Conservation (phyloP, 2,888 invertebrate genomes). For the Calameuta pallipes region DNA sequence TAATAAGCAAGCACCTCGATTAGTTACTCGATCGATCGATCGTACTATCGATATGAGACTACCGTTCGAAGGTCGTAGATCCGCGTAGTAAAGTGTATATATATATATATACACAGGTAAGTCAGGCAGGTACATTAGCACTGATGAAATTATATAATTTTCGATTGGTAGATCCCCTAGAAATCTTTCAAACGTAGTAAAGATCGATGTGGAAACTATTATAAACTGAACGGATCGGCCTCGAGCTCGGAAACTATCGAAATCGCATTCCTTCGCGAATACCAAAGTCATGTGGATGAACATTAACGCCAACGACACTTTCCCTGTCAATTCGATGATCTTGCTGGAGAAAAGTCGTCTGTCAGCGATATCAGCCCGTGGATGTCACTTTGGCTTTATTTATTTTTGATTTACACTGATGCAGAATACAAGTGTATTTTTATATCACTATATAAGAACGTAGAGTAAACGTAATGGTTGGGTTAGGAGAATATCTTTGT, state of each 20-base stretch:
- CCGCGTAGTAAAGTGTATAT: background rate
- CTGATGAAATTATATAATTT: background rate
- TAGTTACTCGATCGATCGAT: slow-evolving; percentile 15
- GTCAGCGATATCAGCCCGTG: background rate
- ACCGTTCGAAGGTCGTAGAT: background rate
- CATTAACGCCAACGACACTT: background rate
- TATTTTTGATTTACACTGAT: background rate
- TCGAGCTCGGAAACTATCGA: slow-evolving; percentile 5
- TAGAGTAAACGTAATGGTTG: background rate
- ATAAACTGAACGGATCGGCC: background rate
- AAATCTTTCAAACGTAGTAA: background rate
- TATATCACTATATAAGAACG: background rate
- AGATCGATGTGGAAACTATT: background rate
- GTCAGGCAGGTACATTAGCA: background rate
- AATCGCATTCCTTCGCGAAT: slow-evolving; percentile 4
- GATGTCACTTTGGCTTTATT: background rate
- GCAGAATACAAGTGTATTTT: background rate
- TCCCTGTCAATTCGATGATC: background rate
- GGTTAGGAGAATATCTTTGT: background rate
- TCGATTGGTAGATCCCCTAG: background rate
- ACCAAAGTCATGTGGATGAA: background rate
- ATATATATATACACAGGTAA: no score
- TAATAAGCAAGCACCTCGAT: background rate
- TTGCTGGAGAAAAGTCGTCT: background rate
- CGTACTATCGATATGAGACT: slow-evolving; percentile 4